These are phyloP conservation scores for Psix sp. DNA, from an alignment of 1,140 invertebrate genomes.

Conservation along the genomic window DNA sequence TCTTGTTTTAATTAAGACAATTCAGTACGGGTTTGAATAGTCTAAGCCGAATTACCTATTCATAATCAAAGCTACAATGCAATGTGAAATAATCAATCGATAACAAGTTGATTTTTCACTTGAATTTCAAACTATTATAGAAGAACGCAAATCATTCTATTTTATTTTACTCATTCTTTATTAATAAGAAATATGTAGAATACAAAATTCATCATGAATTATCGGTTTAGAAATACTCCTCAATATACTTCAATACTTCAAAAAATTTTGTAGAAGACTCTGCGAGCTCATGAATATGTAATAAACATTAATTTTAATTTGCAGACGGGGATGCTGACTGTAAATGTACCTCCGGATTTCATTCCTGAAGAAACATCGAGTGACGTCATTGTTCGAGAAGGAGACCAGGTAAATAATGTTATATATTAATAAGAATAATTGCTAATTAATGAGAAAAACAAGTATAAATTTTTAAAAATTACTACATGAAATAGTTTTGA, in stretches of 20 bases:
- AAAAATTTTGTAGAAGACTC: slow-evolving; percentile 5
- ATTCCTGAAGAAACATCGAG: slow-evolving; percentile 88
- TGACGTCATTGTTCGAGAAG: slow-evolving; percentile 88
- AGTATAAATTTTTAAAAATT: slow-evolving; percentile 8
- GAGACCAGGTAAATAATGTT: slow-evolving; percentile 79
- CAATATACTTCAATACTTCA: background rate
- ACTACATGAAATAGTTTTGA: too few species aligned
- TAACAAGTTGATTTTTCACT: too few species aligned
- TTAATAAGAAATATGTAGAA: too few species aligned
- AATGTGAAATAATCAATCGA: background rate
- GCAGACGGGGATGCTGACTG: slow-evolving; percentile 87
- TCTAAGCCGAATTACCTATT: slow-evolving; percentile 1
- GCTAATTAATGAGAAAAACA: too few species aligned
- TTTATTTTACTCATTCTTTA: background rate
- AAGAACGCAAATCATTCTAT: background rate
- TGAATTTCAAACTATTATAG: background rate
- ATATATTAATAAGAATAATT: background rate
- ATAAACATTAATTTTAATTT: slow-evolving; percentile 52
- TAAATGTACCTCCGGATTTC: slow-evolving; percentile 90
- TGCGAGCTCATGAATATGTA: slow-evolving; percentile 2
- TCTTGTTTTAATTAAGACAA: background rate
- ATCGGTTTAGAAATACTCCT: too few species aligned
- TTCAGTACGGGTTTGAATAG: background rate
- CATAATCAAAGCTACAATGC: background rate
- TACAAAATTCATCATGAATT: too few species aligned